Base-by-base conservation (phyloP, 2,113 vertebrate genomes). In the Alethe diademata region DNA sequence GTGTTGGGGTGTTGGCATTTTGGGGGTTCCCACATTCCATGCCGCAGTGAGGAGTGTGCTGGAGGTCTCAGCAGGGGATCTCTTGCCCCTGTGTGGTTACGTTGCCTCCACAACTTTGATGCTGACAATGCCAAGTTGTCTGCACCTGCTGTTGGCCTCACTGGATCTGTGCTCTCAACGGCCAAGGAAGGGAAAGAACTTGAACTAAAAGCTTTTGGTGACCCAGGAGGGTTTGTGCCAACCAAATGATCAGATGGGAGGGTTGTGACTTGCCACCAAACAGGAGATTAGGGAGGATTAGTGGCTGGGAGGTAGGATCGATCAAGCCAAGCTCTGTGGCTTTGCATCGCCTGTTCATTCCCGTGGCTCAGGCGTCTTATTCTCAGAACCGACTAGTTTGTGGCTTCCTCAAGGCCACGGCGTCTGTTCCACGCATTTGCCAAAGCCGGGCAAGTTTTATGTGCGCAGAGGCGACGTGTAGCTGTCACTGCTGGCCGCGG, bases 211-310 rank as follows among this genome's bases (percentile, higher is more conserved):
- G 73, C 51, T 95, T 79, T 62, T 1, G 40, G 74, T 81, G 69
- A 71, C 57, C 48, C n/a, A 1, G 73, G 70, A 74, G 31, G 33
- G 71, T 87, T 72, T 70, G 71, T 45, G 31, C 47, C 51, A 78
- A 65, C 74, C 60, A 31, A 61, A 84, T 13, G 60, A 75, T 92
- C 23, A 89, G 84, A 87, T 60, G 74, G 90, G 74, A 80, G 71
- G 61, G 85, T 60, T 83, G 90, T 79, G 88, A 94, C 85, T 88
- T 58, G 92, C 62, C 81, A 96, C 94, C 85, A 66, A 90, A 82
- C 14, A 54, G 54, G 67, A 91, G 93, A 82, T 94, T 67, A 90
- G 74, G 87, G 90, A 82, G 70, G 86, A 91, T 95, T 94, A 95
- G 89, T 87, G 70, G 25, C 80, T 75, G 64, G 62, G 75, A 96